Base-by-base conservation (phyloP, 2,888 invertebrate genomes). In the Lutraria lutraria region DNA sequence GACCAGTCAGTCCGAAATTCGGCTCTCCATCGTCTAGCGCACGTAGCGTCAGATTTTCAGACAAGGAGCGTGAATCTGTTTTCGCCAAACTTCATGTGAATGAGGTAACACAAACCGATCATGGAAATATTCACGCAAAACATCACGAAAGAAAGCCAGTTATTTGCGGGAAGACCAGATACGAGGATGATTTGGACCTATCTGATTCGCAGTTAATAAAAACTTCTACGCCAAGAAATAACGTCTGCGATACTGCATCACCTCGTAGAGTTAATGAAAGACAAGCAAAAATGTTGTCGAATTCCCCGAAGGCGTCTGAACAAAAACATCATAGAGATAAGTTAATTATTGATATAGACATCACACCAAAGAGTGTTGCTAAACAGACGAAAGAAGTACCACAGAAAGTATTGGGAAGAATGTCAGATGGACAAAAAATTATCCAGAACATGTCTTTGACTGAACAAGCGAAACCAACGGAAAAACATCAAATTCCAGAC, bases 81-180 rank as follows among this genome's bases (percentile, higher is more conserved):
- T 88, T 76, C 79, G 54, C 88, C 0, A 89, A 88, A 83, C 56
- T 91, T 12, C 91, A 91, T 68, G 86, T 91, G 0, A 91, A 91
- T 82, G 76, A 88, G 31, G 81, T 80, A 43, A 87, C 86, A 13
- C 91, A 91, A 81, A 91, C 91, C 6, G 84, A 72, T 31, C 68
- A 76, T 31, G 60, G 63, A 21, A 21, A 60, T 21, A 60, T 31
- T 76, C 16, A 29, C 21, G 76, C 29, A 16, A 72, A 53, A 76
- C 72, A 72, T 13, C n/a, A 54, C 15, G 15, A 19, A n/a, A 31
- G 54, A 54, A 53, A 29, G 53, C 31, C 76, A 6, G 25, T 31
- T 31, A 31, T 34, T 34, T 31, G 34, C 15, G 76, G 76, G 16
- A 76, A 34, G 31, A 76, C 13, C 4, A 76, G 19, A 76, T 31